Base-by-base conservation (phyloP, 1,140 invertebrate species). In the Meloidogyne floridensis region DNA sequence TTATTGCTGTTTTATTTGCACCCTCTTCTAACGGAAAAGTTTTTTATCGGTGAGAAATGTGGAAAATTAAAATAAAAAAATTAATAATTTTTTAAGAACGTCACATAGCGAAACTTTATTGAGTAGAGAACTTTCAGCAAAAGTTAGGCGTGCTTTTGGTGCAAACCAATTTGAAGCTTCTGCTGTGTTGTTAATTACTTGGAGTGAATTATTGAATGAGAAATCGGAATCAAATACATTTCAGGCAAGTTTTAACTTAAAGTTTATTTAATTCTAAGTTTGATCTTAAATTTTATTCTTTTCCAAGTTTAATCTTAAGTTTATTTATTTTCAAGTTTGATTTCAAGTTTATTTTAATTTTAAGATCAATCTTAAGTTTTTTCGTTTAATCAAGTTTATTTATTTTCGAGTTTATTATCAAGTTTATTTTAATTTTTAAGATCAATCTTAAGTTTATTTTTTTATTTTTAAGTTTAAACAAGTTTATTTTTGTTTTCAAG, bases 81-180 rank as follows among this genome's bases (percentile, higher is more conserved):
- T 75, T 5, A 72, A 2, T 54, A 11, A 11, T n/a, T 80, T n/a
- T 15, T 54, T 71, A 53, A 82, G 81, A 6, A 77, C 51, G 56
- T 32, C 51, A 13, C 81, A 81, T 6, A 47, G 7, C 7, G 59
- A 69, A n/a, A 54, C 18, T 72, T 71, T 71, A 9, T 54, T 83
- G 51, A 32, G 59, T 54, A 75, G 56, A 69, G 82, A 83, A 65
- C 18, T 83, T 69, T 83, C 82, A 13, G 83, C 82, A 13, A 83
- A 83, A 75, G 75, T 83, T 54, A 65, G 82, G 53, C 53, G 82
- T 4, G 75, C 82, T 20, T 83, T 83, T 71, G 56, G 20, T 10
- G 82, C 74, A 51, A 70, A 83, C 5, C 42, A 43, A n/a, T 83
- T 83, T 84, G 81, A 83, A 54, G 81, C 82, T 42, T 32, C 81